Conservation (phyloP, 2,113 vertebrate species). For the Pelusios castaneus region DNA sequence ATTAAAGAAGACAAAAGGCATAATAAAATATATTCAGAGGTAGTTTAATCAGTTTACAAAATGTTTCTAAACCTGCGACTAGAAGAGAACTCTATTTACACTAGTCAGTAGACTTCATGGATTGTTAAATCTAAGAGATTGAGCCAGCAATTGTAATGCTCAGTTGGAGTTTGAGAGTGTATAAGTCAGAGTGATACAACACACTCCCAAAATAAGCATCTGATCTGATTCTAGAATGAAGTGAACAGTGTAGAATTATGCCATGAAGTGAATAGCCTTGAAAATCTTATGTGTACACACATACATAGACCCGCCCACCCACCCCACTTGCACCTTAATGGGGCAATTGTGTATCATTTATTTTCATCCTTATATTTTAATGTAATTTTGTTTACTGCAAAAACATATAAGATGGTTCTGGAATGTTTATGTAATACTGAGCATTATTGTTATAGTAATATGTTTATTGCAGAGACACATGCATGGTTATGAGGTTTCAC, state of each 20-base stretch:
- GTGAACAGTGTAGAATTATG: fast-evolving
- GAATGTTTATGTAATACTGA: too few species aligned
- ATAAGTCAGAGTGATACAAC: background rate
- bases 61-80: fast-evolving
- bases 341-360: too few species aligned
- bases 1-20: background rate
- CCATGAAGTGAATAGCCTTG: background rate
- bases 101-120: background rate
- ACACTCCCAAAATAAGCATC: background rate
- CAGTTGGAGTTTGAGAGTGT: background rate
- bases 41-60: background rate
- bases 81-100: background rate
- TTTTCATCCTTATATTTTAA: too few species aligned
- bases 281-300: background rate
- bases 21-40: background rate
- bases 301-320: too few species aligned
- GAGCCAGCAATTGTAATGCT: background rate
- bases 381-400: too few species aligned
- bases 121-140: background rate
- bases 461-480: too few species aligned
- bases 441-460: too few species aligned
- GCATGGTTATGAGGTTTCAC: too few species aligned
- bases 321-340: too few species aligned
- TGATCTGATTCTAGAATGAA: background rate
- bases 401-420: too few species aligned